These are phyloP conservation scores for Xestia rhomboidea DNA, from an alignment of 2,888 invertebrate genomes.

Conservation along the genomic window DNA sequence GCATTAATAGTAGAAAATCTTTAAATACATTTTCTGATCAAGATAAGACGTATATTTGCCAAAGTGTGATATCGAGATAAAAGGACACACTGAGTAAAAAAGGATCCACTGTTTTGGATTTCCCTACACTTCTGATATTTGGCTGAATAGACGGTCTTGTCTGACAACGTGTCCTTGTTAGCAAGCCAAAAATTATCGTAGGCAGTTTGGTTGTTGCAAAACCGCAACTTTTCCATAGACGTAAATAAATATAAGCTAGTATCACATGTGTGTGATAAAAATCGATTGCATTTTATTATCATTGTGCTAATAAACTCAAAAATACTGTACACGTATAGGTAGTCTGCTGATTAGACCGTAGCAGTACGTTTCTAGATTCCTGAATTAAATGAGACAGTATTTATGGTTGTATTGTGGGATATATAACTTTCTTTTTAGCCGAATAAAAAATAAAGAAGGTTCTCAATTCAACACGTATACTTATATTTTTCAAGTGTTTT, in stretches of 20 bases:
- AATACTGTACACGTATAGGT: neutral
- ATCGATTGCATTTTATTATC: conserved; percentile 47
- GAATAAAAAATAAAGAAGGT: too few relatives aligned
- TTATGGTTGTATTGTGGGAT: neutral
- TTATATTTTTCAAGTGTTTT: neutral
- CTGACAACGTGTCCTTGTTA: neutral
- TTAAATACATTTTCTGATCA: neutral
- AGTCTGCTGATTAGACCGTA: neutral
- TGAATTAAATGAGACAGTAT: neutral
- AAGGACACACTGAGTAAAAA: neutral
- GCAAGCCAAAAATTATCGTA: neutral
- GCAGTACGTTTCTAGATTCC: neutral
- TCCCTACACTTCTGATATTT: neutral
- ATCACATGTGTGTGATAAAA: conserved; percentile 12
- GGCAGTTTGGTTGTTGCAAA: neutral
- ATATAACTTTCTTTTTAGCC: neutral
- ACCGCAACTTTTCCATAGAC: conserved; percentile 11
- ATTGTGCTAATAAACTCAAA: conserved; percentile 30
- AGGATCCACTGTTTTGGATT: neutral
- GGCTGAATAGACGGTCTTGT: neutral
- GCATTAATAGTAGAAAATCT: neutral
- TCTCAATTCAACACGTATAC: too few relatives aligned
- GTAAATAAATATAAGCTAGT: neutral
- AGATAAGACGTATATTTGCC: neutral
- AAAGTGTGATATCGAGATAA: neutral